Evolutionary conservation across 1,140 invertebrate species (phyloP).

Genomic region (Lucilia cuprina): DNA sequence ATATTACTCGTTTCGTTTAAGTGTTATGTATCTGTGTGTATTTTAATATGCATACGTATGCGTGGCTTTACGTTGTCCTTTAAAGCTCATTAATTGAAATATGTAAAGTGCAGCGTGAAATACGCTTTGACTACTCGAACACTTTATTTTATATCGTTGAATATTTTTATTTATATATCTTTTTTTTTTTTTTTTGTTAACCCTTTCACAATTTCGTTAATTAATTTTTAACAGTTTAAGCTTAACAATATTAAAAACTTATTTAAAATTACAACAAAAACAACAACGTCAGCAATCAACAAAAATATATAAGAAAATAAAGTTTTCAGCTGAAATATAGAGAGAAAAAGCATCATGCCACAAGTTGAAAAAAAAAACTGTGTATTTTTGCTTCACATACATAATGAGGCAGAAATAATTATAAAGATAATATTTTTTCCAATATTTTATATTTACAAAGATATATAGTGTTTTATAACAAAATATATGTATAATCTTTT

Average conservation of each 20-base stretch:
- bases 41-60: too few species aligned
- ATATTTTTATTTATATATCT: neutral
- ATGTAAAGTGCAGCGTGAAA: neutral
- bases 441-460: too few species aligned
- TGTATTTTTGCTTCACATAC: neutral
- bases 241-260: constrained; percentile 7
- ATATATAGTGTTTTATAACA: too few species aligned
- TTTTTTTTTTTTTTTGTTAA: neutral
- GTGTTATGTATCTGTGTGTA: neutral
- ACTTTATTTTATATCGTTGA: neutral
- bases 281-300: neutral
- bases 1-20: neutral
- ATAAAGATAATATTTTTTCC: neutral
- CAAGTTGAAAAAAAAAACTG: neutral
- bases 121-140: neutral
- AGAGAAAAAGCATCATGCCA: neutral
- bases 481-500: too few species aligned
- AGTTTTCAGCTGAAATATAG: neutral
- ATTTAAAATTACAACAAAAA: neutral
- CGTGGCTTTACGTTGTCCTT: neutral
- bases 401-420: neutral
- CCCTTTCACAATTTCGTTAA: neutral
- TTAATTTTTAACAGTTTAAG: neutral
- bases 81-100: constrained; percentile 6
- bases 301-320: neutral